Evolutionary conservation across 2,888 invertebrate genomes (phyloP), one percentile per base, ranked within the genome.

Genomic region (Hololepta plana): DNA sequence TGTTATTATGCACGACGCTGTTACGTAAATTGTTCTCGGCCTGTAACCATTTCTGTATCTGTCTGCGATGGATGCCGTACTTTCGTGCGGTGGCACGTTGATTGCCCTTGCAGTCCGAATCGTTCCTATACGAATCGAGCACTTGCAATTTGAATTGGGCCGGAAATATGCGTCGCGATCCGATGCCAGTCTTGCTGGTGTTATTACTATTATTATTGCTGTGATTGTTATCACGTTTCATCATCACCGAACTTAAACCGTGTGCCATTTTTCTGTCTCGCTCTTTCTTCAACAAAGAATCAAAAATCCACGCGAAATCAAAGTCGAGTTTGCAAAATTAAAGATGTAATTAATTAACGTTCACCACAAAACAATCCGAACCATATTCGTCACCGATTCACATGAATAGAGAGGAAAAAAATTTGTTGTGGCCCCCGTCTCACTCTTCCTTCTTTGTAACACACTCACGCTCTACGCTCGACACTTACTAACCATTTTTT

Each of bases 1-100:
- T 53, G 29, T 45, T 24, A 8, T 24, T 15, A 12, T 15, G 15
- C 14, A 28, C 26, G 12, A 81, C 72, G 40, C 74, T 74, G 33
- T 72, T 77, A 42, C 82, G 65, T 35, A 85, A 57, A 49, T 72
- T 73, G 33, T 71, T 67, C 53, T 84, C 84, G 44, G 76, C 80
- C 56, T 85, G 85, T 37, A 87, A 59, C 85, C 85, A 87, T 62
- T 87, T 85, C 56, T 87, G 85, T 40, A 87, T 85, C 55, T 87
- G 85, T 31, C 85, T 67, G 30, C 85, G 66, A 52, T 87, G 85
- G 37, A 87, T 85, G 31, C 81, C 80, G 54, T 84, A 87, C 55
- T 87, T 87, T 45, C 85, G 67, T 32, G 85, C 85, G 10, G 85
- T 87, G 3, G 85, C 85, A 27, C 85, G 66, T 52, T 85, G 85